Conservation (phyloP, 2,797 vertebrate species). For the Megalops cyprinoides region DNA sequence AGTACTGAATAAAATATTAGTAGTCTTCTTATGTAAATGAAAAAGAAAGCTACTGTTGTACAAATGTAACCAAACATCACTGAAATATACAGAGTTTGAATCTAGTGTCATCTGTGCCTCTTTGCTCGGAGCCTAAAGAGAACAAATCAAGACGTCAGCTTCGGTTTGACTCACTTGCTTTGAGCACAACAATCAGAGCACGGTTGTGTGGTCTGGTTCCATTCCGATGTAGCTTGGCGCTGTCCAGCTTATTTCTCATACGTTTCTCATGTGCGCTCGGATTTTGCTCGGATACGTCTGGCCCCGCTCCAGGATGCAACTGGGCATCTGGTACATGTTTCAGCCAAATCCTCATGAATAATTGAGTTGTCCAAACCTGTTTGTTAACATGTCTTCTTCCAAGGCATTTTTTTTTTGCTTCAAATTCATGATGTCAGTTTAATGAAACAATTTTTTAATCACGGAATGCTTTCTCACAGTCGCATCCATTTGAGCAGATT, state of each 20-base stretch:
- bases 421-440: neutral
- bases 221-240: constrained; percentile 11
- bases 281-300: constrained; percentile 28
- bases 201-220: neutral
- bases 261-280: neutral
- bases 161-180: constrained; percentile 8
- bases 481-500: neutral
- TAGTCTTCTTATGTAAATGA: neutral
- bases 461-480: neutral
- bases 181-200: neutral
- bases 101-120: neutral
- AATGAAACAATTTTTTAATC: neutral
- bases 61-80: neutral
- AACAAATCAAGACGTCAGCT: constrained; percentile 21
- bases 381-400: constrained; percentile 25
- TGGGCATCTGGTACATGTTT: constrained; percentile 38
- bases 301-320: constrained; percentile 27
- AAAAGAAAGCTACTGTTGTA: neutral
- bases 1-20: neutral
- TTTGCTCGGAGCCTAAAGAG: neutral
- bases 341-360: constrained; percentile 44
- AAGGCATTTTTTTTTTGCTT: neutral
- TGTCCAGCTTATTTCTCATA: neutral
- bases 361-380: constrained; percentile 35
- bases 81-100: neutral